Evolutionary conservation across 2,888 invertebrate genomes (phyloP), one percentile per base, ranked within the genome.

Genomic region (Anagyrus pseudococci): DNA sequence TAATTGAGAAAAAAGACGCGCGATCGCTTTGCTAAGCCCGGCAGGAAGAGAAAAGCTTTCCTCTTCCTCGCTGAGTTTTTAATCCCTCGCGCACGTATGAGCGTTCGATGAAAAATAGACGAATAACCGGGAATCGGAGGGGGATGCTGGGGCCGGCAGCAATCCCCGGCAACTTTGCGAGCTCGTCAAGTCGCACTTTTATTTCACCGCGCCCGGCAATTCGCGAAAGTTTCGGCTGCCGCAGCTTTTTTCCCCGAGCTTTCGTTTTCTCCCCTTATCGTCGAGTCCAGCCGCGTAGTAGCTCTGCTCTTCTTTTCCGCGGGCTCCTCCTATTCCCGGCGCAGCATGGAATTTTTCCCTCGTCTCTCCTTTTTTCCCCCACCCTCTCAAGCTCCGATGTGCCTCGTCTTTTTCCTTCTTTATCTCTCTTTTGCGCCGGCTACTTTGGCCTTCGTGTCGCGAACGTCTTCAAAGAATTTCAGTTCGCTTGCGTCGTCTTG

Each of bases 151-250:
- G 46, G 19, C 0, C 23, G 56, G 52, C 50, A n/a, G n/a, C n/a
- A n/a, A 56, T 62, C 57, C 48, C 29, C 54, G 20, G 48, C 52
- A 58, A 62, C 62, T 62, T 62, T 62, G 57, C 62, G 48, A 53
- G 47, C 58, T 43, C 58, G 48, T 62, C 62, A 58, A 62, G 52
- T 62, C 40, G 7, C 20, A 33, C 26, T 15, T 49, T 43, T 29
- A n/a, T n/a, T n/a, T n/a, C n/a, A n/a, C n/a, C 43, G 2, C 40
- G 1, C 37, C 20, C 17, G 29, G 49, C 37, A 41, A 44, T 55
- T 55, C 55, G 37, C 41, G 22, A 57, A 57, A 57, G 52, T 57
- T 57, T 23, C 40, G 22, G 40, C 23, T 60, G 26, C 25, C 20
- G 43, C n/a, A n/a, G n/a, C n/a, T n/a, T 25, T 44, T 15, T 22